Evolutionary conservation across 2,113 vertebrate species (phyloP), one percentile per base, ranked within the genome.

Genomic region (Miniopterus natalensis): DNA sequence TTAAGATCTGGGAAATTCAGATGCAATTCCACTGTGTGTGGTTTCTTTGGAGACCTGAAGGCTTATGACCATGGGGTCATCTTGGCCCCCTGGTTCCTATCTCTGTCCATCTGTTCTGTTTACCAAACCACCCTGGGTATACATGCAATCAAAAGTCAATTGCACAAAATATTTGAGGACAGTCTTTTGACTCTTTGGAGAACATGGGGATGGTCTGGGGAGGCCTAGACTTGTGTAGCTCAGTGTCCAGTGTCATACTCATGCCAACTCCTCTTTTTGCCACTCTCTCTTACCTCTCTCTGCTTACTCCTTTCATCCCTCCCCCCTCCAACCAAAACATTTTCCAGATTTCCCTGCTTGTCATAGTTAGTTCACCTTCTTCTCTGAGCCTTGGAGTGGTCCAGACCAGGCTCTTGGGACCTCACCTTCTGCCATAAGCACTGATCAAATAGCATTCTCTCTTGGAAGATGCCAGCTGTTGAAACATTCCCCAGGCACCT

Each of bases 401-500:
- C 53, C 40, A 5, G 1, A 0, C 31, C 68, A 47, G 53, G 45
- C 45, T 85, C 8, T 71, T 4, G 80, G 59, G 29, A 27, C 45
- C 55, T 31, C 68, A 1, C 25, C 6, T 80, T 25, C 42, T 31
- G 25, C 57, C 53, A 0, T 31, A 15, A 71, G 31, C 29, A 5
- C 45, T 3, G 55, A 23, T 13, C 31, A 15, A 21, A 59, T 0
- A 53, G 17, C 13, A 5, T 25, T 66, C 21, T 70, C 20, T 57
- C 70, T 25, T 17, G 53, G 70, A 20, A 68, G 51, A 36, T 18
- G 4, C 49, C 4, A 7, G 36, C 29, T 15, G 1, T 17, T 45
- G 36, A 0, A 1, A 40, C 6, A 0, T 20, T 20, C 25, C 5
- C n/a, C 13, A 9, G 0, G 5, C 0, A 2, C 49, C 27, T 40